A percentile compares a stretch with the other conserved stretches of the same genome.
Evolutionary conservation across 2,888 invertebrate species (phyloP).

Genomic region (Phyllotreta striolata): DNA sequence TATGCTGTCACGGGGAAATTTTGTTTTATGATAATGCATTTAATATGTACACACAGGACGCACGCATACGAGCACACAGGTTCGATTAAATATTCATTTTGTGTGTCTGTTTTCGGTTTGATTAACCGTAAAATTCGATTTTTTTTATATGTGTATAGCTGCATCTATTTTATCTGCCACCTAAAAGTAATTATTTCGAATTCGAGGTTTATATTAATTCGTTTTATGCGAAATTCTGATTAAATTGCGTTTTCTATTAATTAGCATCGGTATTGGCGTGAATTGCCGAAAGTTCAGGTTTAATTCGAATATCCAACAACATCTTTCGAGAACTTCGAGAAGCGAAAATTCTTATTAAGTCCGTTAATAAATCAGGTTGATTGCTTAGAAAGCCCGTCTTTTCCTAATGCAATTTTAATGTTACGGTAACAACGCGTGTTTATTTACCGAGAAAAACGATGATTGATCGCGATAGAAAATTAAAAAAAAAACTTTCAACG

Average conservation of each 20-base stretch:
- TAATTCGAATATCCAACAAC: too few relatives aligned
- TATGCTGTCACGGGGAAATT: constrained; percentile 28
- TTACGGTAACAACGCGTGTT: constrained; percentile 14
- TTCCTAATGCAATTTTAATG: constrained; percentile 25
- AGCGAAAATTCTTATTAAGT: constrained; percentile 13
- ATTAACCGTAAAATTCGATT: constrained; percentile 24
- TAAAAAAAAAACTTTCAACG: background rate
- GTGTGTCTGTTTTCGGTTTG: constrained; percentile 28
- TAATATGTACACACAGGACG: constrained; percentile 19
- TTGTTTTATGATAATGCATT: constrained; percentile 32
- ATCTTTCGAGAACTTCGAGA: background rate
- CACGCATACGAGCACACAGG: background rate
- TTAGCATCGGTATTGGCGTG: too few relatives aligned
- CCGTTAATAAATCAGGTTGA: constrained; percentile 21
- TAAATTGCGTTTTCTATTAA: background rate
- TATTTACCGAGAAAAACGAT: constrained; percentile 20
- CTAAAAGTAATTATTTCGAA: constrained; percentile 17
- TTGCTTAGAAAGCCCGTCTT: constrained; percentile 12
- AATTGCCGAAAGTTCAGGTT: too few relatives aligned
- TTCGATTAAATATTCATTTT: constrained; percentile 25
- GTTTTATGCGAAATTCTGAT: constrained; percentile 3
- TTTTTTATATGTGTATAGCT: constrained; percentile 4
- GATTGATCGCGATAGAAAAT: constrained; percentile 14
- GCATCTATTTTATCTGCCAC: constrained; percentile 9
- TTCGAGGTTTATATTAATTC: constrained; percentile 5